Percentiles rank a stretch among this genome's conserved stretches.
These are phyloP conservation scores for Callocephalon fimbriatum DNA, from an alignment of 2,113 vertebrate species.

Conservation along the genomic window DNA sequence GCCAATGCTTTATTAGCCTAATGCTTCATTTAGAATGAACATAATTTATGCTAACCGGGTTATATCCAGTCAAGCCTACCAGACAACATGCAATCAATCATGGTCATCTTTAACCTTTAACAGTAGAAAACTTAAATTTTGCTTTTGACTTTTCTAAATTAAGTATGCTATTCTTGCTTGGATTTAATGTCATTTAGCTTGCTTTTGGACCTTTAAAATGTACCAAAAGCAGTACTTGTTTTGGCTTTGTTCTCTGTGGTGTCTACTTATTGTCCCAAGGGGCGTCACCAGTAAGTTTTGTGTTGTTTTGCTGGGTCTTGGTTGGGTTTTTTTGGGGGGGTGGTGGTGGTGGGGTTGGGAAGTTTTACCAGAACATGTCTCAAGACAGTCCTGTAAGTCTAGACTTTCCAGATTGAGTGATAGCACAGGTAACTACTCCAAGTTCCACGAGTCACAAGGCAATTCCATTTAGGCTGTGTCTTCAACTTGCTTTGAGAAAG, in stretches of 20 bases:
- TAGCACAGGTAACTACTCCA: neutral
- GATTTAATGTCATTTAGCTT: neutral
- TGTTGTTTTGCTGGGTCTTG: neutral
- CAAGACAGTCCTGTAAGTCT: neutral
- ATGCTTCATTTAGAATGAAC: neutral
- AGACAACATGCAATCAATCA: neutral
- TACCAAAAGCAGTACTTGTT: neutral
- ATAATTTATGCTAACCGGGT: neutral
- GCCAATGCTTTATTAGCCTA: neutral
- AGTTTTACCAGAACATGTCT: neutral
- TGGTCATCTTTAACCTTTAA: neutral
- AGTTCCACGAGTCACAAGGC: neutral
- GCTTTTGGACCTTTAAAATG: neutral
- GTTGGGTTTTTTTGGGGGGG: neutral
- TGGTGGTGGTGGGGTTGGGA: too few species aligned
- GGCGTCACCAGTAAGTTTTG: neutral
- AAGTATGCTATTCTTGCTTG: neutral
- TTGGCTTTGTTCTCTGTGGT: neutral
- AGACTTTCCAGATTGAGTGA: neutral
- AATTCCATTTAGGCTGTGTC: neutral
- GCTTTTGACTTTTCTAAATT: neutral
- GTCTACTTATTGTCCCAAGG: neutral
- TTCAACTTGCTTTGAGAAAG: neutral
- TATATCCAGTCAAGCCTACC: neutral
- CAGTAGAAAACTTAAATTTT: neutral